Percentiles rank a stretch among this genome's conserved stretches.
Conservation (phyloP, 2,888 invertebrate genomes). For the Phasia obesa region DNA sequence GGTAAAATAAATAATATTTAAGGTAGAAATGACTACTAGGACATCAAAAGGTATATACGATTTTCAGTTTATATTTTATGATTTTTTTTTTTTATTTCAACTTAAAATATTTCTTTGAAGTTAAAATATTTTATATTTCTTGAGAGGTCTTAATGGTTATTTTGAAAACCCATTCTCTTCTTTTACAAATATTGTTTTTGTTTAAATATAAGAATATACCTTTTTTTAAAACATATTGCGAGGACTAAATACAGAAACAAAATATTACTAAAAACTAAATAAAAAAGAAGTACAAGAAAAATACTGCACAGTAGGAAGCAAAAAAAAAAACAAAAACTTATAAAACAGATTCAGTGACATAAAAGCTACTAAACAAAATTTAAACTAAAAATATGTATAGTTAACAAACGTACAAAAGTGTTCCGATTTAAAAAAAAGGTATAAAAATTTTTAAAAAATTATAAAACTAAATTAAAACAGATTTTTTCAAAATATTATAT, state of each 20-base stretch:
- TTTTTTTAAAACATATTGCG: constrained; percentile 54
- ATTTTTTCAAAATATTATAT: background rate
- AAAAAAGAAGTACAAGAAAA: constrained; percentile 49
- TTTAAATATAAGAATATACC: constrained; percentile 34
- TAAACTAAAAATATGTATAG: background rate
- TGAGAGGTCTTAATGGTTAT: too few relatives aligned
- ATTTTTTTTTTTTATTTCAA: background rate
- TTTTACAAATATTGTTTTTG: too few relatives aligned
- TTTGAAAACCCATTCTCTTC: too few relatives aligned
- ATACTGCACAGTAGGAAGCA: constrained; percentile 68
- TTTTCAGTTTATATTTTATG: too few relatives aligned
- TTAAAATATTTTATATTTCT: too few relatives aligned
- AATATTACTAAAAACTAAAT: constrained; percentile 47
- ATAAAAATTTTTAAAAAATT: background rate
- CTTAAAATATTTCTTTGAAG: background rate
- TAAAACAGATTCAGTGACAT: constrained; percentile 23
- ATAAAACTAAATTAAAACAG: background rate
- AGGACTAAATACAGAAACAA: constrained; percentile 55
- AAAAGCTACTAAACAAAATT: constrained; percentile 1
- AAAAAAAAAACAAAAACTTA: constrained; percentile 18
- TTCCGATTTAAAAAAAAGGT: background rate
- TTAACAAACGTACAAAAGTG: constrained; percentile 4
- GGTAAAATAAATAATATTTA: constrained; percentile 44
- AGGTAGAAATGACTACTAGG: constrained; percentile 43
- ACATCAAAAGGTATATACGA: constrained; percentile 23